phyloP scores from a whole-genome alignment of 37 sponge, comb jelly and placozoan genomes.

The Aplysina aerophoba region DNA sequence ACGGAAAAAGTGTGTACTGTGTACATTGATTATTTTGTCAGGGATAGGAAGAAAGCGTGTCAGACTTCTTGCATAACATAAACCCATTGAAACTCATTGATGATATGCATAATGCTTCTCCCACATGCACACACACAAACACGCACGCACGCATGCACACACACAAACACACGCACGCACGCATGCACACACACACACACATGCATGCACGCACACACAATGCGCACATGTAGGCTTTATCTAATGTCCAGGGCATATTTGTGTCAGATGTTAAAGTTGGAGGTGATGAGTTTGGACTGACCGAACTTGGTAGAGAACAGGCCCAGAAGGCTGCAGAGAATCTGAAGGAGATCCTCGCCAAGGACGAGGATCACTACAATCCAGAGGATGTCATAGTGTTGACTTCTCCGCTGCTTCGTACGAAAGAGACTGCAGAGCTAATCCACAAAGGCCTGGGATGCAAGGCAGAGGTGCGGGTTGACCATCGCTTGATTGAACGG shows the following conservation, averaged over 20 bases:
- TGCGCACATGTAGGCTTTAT: slow-evolving; percentile 8
- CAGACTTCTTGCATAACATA: no score
- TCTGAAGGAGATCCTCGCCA: neutral
- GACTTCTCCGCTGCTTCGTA: slow-evolving; percentile 18
- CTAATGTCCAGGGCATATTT: slow-evolving; percentile 47
- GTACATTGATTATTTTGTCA: no score
- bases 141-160: no score
- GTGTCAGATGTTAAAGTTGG: slow-evolving; percentile 46
- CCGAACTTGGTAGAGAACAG: slow-evolving; percentile 55
- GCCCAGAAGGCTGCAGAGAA: slow-evolving; percentile 33
- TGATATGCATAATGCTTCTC: no score
- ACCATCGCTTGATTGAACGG: slow-evolving; percentile 7
- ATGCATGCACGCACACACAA: no score
- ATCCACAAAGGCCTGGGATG: slow-evolving; percentile 11
- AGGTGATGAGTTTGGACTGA: slow-evolving; percentile 44
- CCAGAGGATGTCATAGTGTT: slow-evolving; percentile 22
- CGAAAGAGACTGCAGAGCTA: slow-evolving; percentile 3
- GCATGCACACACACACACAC: no score
- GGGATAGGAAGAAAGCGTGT: no score
- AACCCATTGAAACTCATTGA: no score
- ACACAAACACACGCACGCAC: no score
- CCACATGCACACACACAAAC: no score
- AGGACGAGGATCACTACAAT: neutral
- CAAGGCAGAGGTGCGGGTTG: neutral
- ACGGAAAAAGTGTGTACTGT: no score